A percentile compares a stretch with the other conserved stretches of the same genome.
These are phyloP conservation scores for Montipora foliosa DNA, from an alignment of 64 coral and sea anemone genomes.

Conservation along the genomic window DNA sequence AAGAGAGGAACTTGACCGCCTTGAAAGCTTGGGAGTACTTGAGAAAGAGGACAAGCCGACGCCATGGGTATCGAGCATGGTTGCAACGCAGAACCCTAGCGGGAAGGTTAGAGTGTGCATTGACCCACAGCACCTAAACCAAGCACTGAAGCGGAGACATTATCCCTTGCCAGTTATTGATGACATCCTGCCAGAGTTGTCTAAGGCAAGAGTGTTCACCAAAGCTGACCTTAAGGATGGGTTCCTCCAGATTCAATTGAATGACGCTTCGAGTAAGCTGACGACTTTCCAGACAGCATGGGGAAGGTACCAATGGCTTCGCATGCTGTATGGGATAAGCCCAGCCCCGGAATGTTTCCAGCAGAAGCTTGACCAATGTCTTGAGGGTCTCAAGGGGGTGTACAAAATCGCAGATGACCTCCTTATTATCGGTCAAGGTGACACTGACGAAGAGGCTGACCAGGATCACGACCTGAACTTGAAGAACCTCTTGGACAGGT, in stretches of 20 bases:
- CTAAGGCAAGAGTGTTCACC: not conserved
- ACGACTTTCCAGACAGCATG: conserved; percentile 21
- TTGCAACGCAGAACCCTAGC: conserved; percentile 18
- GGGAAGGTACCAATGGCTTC: not conserved
- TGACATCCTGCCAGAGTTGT: not conserved
- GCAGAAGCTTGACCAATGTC: not conserved
- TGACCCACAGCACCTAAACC: not conserved
- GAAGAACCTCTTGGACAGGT: conserved; percentile 9
- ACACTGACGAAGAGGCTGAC: not conserved
- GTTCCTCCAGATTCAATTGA: not conserved
- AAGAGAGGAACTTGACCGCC: conserved; percentile 56
- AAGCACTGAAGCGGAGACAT: too few relatives aligned
- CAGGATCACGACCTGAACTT: too few relatives aligned
- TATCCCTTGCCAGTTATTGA: not conserved
- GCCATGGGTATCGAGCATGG: conserved; percentile 29
- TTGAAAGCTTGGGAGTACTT: conserved; percentile 47
- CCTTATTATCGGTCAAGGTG: conserved; percentile 14
- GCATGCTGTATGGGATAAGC: conserved; percentile 21
- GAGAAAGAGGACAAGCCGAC: conserved; percentile 41
- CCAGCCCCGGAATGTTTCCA: conserved; percentile 28
- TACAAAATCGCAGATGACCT: not conserved
- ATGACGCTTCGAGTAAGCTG: not conserved
- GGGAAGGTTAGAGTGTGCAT: not conserved
- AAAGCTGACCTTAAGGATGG: not conserved
- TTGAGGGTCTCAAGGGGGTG: not conserved